These are phyloP conservation scores for Gortyna flavago DNA, from an alignment of 2,888 invertebrate species.

Conservation along the genomic window DNA sequence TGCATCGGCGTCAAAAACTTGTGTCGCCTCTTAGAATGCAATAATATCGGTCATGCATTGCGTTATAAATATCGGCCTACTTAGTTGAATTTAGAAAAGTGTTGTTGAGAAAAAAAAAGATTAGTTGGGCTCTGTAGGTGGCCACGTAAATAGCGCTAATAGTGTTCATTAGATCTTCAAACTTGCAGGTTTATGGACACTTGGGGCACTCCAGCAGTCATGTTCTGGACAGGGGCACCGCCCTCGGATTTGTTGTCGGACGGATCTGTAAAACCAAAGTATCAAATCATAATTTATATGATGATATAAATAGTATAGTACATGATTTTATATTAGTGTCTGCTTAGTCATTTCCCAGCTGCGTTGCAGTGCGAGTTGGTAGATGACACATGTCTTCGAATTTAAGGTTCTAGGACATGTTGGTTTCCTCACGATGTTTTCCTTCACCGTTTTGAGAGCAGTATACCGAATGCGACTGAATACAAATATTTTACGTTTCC, in stretches of 20 bases:
- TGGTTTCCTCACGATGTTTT: too few relatives aligned
- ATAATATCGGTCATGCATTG: background rate
- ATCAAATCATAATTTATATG: too few relatives aligned
- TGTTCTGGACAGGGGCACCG: background rate
- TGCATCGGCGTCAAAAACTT: background rate
- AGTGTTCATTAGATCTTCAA: background rate
- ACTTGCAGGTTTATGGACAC: background rate
- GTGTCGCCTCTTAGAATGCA: background rate
- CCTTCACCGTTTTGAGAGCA: too few relatives aligned
- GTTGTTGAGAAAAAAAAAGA: background rate
- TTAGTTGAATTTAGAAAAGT: background rate
- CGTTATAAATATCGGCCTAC: background rate
- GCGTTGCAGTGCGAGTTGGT: too few relatives aligned
- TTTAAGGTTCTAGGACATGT: too few relatives aligned
- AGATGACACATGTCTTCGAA: too few relatives aligned
- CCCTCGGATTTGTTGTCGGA: background rate
- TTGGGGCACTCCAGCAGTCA: background rate
- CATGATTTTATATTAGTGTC: too few relatives aligned
- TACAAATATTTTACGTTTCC: background rate
- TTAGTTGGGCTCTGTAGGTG: background rate
- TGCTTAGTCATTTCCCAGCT: background rate
- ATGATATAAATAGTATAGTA: background rate
- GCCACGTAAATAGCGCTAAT: background rate
- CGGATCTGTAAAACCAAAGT: background rate
- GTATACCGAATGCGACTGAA: background rate